Conservation (phyloP, 2,113 vertebrate species). For the Sprattus sprattus region DNA sequence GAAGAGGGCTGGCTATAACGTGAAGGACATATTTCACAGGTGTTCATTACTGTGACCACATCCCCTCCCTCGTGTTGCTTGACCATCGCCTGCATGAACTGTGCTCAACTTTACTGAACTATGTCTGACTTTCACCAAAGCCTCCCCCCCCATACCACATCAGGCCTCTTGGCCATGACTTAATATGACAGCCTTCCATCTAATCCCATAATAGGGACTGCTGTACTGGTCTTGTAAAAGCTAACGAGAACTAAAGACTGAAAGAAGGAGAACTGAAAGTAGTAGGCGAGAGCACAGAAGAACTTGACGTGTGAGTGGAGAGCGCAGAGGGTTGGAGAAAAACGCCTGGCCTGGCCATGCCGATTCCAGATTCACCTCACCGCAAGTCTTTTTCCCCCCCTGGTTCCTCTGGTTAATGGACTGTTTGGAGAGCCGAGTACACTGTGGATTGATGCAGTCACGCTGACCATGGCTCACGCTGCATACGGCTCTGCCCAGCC, state of each 20-base stretch:
- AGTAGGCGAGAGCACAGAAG: slow-evolving; percentile 4
- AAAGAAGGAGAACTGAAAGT: slow-evolving; percentile 44
- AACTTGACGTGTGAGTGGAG: not conserved
- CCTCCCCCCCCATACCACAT: not conserved
- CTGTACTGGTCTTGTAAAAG: slow-evolving; percentile 7
- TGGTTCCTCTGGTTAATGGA: slow-evolving; percentile 57
- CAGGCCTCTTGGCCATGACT: not conserved
- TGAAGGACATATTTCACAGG: slow-evolving; percentile 51
- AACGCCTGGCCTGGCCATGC: not conserved
- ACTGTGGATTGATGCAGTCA: slow-evolving; percentile 60
- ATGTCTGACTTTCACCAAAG: slow-evolving; percentile 40
- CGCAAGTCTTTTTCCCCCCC: slow-evolving; percentile 48
- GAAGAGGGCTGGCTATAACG: slow-evolving; percentile 32
- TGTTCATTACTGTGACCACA: slow-evolving; percentile 59
- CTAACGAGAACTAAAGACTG: slow-evolving; percentile 34
- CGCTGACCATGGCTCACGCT: slow-evolving; percentile 47
- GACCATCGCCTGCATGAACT: slow-evolving; percentile 31
- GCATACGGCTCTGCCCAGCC: not conserved
- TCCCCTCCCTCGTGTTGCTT: slow-evolving; percentile 3
- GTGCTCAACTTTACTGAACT: slow-evolving; percentile 38
- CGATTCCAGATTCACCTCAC: not conserved
- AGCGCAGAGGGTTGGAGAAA: not conserved
- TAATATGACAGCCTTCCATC: slow-evolving; percentile 16
- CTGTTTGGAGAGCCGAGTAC: slow-evolving; percentile 56
- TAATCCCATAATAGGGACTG: not conserved